These are phyloP conservation scores for Sebastes trivittatus DNA, from an alignment of 2,797 vertebrate genomes.

Conservation along the genomic window DNA sequence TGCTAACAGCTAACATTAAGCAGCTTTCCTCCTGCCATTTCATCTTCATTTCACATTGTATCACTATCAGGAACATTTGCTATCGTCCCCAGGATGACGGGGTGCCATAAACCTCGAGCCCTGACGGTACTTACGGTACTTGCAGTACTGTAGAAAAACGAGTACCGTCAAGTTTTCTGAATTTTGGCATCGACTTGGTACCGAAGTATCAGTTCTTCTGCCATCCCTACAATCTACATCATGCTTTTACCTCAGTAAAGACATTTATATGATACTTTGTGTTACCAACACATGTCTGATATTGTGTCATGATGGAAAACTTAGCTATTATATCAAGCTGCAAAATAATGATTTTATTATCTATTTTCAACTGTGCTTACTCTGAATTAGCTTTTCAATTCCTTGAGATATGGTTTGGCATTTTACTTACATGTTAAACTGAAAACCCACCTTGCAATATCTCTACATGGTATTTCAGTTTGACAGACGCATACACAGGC, in stretches of 20 bases:
- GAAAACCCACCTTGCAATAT: background rate
- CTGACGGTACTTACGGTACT: too few relatives aligned
- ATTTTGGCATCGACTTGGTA: too few relatives aligned
- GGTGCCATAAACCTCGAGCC: fast-evolving
- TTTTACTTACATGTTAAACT: background rate
- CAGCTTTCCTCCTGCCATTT: too few relatives aligned
- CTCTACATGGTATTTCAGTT: conserved; percentile 4
- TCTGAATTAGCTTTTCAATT: background rate
- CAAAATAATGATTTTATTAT: background rate
- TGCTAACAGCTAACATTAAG: too few relatives aligned
- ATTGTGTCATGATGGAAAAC: background rate
- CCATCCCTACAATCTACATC: background rate
- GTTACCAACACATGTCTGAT: background rate
- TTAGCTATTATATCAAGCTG: background rate
- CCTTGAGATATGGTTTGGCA: background rate
- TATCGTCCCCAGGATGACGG: too few relatives aligned
- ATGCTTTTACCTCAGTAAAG: background rate
- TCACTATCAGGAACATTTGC: fast-evolving
- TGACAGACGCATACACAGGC: conserved; percentile 9
- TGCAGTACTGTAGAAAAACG: too few relatives aligned
- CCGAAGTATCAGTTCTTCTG: too few relatives aligned
- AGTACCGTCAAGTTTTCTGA: too few relatives aligned
- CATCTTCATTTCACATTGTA: too few relatives aligned
- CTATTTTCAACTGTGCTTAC: background rate
- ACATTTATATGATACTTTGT: background rate